phyloP scores from a whole-genome alignment of 2,113 vertebrate genomes.

The Leptobrachium leishanense region DNA sequence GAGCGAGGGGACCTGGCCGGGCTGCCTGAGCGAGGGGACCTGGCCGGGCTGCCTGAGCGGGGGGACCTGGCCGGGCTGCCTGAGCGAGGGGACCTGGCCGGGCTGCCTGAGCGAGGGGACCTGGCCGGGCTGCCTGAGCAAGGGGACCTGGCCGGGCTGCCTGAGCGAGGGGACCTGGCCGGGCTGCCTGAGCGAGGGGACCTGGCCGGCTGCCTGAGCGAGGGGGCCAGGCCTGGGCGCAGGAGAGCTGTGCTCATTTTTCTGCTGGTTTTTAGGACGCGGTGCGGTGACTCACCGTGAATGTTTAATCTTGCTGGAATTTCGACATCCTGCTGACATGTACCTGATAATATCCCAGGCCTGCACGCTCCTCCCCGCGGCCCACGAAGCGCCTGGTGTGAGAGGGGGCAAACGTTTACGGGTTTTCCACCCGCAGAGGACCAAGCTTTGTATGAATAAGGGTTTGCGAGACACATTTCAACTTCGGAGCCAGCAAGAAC shows the following conservation, averaged over 20 bases:
- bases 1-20: too few relatives aligned
- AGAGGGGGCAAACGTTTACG: neutral
- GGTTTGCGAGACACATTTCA: too few relatives aligned
- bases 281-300: conserved; percentile 1
- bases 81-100: too few relatives aligned
- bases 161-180: too few relatives aligned
- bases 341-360: conserved; percentile 15
- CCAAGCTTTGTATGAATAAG: neutral
- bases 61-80: too few relatives aligned
- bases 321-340: neutral
- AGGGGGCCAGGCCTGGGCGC: neutral
- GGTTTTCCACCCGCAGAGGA: neutral
- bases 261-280: neutral
- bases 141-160: too few relatives aligned
- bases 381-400: neutral
- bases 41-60: too few relatives aligned
- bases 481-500: too few relatives aligned
- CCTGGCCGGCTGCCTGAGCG: neutral
- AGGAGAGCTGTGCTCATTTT: neutral
- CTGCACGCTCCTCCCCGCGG: neutral
- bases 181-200: neutral
- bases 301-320: conserved; percentile 24
- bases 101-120: too few relatives aligned
- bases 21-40: too few relatives aligned
- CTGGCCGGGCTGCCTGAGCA: too few relatives aligned